Base-by-base conservation (phyloP, 1,140 invertebrate species). In the Aphaenogaster floridana region DNA sequence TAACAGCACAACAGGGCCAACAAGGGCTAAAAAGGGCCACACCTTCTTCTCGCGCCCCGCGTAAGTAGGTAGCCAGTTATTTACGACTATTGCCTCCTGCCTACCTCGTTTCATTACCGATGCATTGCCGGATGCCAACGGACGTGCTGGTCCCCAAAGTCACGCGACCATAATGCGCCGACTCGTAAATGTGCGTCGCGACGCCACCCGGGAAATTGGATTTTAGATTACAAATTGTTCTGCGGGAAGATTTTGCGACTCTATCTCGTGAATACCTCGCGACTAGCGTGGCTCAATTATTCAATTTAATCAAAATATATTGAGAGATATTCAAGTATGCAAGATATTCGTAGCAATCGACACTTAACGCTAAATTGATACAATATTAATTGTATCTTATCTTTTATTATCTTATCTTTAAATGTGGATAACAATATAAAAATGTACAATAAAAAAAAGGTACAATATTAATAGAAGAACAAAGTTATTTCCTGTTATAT, bases 11-110 rank as follows among this genome's bases (percentile, higher is more conserved):
- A 61, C 42, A 36, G 48, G 79, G 39, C 71, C 50, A 63, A 90
- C 79, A 74, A 89, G 89, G 79, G 89, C 86, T 80, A 90, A 93
- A 91, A 91, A 93, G 90, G 89, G 91, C 87, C 90, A 91, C 89
- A 89, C 50, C 80, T 78, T 86, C 88, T 63, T 81, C 68, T 87
- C 45, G 78, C 76, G 79, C 61, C 52, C 64, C 88, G 90, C 90
- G 91, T 93, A 93, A 93, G 90, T 88, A 92, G 93, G 91, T 92
- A 93, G 93, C 88, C 86, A 48, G 78, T 88, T 92, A 91, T 94
- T 94, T 94, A 94, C 92, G 92, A 93, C 92, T 93, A 93, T 92
- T 92, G 90, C 88, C 89, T 91, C 81, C 74, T 66, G 69, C 77
- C 79, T 4, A 50, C 64, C 64, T 88, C 84, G 90, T 93, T 94